These are phyloP conservation scores for silkworm (Bombyx mori) DNA, from an alignment of 1,140 invertebrate species.

Conservation along the genomic window DNA sequence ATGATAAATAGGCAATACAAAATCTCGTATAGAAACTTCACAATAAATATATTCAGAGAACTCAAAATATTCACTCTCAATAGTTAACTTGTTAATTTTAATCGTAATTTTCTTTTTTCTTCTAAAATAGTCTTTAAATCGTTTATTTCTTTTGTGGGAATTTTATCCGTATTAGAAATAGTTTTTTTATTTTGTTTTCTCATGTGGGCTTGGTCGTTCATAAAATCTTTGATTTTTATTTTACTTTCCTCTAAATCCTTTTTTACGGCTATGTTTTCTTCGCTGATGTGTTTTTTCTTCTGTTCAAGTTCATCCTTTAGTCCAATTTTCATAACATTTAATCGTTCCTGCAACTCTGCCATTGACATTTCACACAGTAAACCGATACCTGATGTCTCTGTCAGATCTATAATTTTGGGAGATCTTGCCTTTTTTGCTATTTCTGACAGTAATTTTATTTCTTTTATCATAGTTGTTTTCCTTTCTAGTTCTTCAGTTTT, in stretches of 20 bases:
- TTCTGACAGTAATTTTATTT: conserved; percentile 69
- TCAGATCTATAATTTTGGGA: conserved; percentile 70
- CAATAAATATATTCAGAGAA: not conserved
- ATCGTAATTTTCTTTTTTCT: conserved; percentile 43
- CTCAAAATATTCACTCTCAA: not conserved
- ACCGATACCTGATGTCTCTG: conserved; percentile 68
- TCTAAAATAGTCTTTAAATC: conserved; percentile 47
- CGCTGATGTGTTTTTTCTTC: conserved; percentile 47
- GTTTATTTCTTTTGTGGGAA: conserved; percentile 41
- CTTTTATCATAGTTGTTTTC: conserved; percentile 68
- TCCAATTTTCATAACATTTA: conserved; percentile 59
- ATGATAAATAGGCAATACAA: too few species aligned
- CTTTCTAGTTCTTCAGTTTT: conserved; percentile 65
- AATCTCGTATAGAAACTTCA: too few species aligned
- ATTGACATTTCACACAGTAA: conserved; percentile 75
- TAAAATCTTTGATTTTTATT: conserved; percentile 35
- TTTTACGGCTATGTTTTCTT: conserved; percentile 35
- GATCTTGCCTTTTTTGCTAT: conserved; percentile 52
- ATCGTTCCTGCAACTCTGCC: conserved; percentile 69
- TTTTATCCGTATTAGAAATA: conserved; percentile 12
- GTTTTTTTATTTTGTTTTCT: conserved; percentile 34
- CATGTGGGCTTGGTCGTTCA: conserved; percentile 31
- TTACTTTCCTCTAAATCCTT: conserved; percentile 43
- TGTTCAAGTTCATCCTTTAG: conserved; percentile 67
- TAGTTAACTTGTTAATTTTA: conserved; percentile 24